phyloP scores from a whole-genome alignment of 2,888 invertebrate species.

The Adelphocoris suturalis region DNA sequence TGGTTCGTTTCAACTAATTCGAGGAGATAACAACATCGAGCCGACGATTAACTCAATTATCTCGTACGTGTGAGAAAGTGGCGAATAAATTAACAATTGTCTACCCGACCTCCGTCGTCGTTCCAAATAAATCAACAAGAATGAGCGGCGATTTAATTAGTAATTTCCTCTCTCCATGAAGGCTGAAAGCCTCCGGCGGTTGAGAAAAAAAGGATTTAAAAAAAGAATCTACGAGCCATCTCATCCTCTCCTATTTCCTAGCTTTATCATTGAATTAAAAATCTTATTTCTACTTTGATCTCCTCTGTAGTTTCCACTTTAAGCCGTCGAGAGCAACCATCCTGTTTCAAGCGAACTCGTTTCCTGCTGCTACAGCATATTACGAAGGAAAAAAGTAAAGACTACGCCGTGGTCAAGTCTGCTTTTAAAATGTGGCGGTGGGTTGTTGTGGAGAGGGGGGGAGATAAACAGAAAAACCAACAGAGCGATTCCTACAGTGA shows the following conservation, averaged over 20 bases:
- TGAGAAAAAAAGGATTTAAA: background rate
- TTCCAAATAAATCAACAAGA: too few relatives aligned
- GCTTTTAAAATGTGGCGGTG: background rate
- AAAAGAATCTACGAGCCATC: background rate
- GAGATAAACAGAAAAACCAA: too few relatives aligned
- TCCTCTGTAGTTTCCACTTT: background rate
- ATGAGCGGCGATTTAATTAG: background rate
- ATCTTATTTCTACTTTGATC: constrained; percentile 32
- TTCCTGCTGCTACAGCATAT: background rate
- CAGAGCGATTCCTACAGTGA: too few relatives aligned
- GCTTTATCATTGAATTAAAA: constrained; percentile 30
- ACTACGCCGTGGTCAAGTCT: background rate
- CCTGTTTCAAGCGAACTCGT: background rate
- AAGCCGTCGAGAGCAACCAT: background rate
- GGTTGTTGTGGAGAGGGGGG: too few relatives aligned
- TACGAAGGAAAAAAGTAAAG: background rate
- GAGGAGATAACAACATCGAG: too few relatives aligned
- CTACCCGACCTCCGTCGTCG: too few relatives aligned
- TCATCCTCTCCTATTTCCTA: background rate
- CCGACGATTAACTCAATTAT: too few relatives aligned
- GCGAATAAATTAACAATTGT: too few relatives aligned
- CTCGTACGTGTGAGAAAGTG: too few relatives aligned
- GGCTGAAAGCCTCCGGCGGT: background rate
- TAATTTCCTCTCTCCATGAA: background rate
- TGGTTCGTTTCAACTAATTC: too few relatives aligned